Evolutionary conservation across 2,113 vertebrate genomes (phyloP).

Genomic region (Colaptes auratus): DNA sequence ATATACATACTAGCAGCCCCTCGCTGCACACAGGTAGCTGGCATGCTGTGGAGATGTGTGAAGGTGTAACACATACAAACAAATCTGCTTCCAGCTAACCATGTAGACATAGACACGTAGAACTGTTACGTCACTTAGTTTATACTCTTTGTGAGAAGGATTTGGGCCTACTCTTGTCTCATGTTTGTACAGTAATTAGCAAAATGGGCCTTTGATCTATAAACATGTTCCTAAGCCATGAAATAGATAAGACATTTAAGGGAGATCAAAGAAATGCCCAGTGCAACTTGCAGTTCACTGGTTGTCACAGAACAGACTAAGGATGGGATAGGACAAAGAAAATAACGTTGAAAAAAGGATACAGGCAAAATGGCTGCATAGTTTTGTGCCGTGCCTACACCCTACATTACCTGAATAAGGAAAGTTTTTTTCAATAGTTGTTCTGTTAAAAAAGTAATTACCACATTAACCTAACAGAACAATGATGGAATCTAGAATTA

Average conservation of each 20-base stretch:
- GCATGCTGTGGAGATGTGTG: background rate
- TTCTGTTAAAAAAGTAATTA: background rate
- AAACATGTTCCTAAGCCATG: background rate
- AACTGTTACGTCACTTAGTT: background rate
- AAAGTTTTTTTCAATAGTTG: background rate
- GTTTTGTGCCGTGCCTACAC: background rate
- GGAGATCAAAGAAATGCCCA: background rate
- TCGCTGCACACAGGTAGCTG: fast-evolving
- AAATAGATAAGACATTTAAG: background rate
- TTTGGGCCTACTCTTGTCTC: background rate
- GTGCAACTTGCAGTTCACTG: background rate
- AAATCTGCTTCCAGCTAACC: background rate
- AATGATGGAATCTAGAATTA: background rate
- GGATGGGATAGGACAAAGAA: background rate
- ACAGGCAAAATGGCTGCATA: background rate
- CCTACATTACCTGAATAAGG: background rate
- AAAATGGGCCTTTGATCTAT: background rate
- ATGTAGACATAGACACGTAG: background rate
- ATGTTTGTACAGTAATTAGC: background rate
- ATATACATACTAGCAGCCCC: fast-evolving
- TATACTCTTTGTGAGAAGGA: background rate
- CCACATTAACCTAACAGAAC: background rate
- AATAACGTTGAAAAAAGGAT: background rate
- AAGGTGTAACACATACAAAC: background rate
- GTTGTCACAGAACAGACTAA: background rate